Evolutionary conservation across 2,888 invertebrate genomes (phyloP).

Genomic region (Amiota mariae): DNA sequence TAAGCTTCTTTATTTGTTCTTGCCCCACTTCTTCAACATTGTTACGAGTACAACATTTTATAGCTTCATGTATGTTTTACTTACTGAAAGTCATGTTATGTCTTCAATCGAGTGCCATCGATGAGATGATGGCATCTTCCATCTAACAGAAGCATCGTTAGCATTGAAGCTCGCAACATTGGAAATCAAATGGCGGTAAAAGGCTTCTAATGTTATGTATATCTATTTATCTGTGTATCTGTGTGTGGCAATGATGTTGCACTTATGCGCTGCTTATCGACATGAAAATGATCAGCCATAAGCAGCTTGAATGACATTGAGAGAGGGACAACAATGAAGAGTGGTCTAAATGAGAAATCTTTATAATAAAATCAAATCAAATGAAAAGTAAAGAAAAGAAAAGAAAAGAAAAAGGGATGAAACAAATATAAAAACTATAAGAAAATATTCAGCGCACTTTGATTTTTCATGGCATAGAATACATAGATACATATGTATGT

Average conservation of each 20-base stretch:
- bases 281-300: conserved; percentile 55
- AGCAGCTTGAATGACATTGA: conserved; percentile 20
- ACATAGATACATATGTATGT: conserved; percentile 45
- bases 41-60: conserved; percentile 2
- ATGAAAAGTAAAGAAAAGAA: not conserved
- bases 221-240: too few relatives aligned
- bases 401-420: too few relatives aligned
- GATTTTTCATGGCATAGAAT: conserved; percentile 32
- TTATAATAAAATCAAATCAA: not conserved
- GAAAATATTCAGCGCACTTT: conserved; percentile 4
- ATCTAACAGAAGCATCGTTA: not conserved
- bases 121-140: not conserved
- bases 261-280: conserved; percentile 56
- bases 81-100: conserved; percentile 31
- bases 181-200: conserved; percentile 13
- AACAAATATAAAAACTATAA: conserved; percentile 15
- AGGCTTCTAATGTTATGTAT: conserved; percentile 36
- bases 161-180: not conserved
- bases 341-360: not conserved
- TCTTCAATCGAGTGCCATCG: conserved; percentile 47
- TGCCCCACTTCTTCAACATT: too few relatives aligned
- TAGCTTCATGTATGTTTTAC: conserved; percentile 21
- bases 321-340: not conserved
- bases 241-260: conserved; percentile 60
- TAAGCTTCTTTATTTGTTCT: too few relatives aligned